These are phyloP conservation scores for Drosophila watanabei DNA, from an alignment of 1,140 invertebrate species.

Conservation along the genomic window DNA sequence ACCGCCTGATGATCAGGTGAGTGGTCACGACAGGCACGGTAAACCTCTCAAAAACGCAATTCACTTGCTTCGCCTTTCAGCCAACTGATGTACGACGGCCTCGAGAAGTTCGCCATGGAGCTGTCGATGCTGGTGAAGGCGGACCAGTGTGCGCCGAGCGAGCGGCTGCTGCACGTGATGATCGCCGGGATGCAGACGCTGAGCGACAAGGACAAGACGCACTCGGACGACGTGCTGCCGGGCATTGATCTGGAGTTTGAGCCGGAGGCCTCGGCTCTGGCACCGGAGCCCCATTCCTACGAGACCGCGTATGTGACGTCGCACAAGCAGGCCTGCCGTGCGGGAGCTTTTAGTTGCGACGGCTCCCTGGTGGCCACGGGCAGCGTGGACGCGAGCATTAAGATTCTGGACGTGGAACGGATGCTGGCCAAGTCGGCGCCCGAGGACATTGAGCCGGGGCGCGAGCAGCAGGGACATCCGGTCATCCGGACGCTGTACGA, in stretches of 20 bases:
- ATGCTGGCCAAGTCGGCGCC: conserved; percentile 98
- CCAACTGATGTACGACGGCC: conserved; percentile 96
- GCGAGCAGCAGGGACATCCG: conserved; percentile 97
- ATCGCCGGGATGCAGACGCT: conserved; percentile 95
- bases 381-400: conserved; percentile 99
- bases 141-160: conserved; percentile 97
- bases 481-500: conserved; percentile 99
- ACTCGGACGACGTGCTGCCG: conserved; percentile 91
- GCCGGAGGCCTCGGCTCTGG: conserved; percentile 95
- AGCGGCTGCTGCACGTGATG: conserved; percentile 95
- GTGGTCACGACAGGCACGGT: neutral
- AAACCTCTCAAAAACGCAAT: conserved; percentile 16
- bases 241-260: conserved; percentile 98
- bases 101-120: conserved; percentile 94
- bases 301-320: conserved; percentile 99
- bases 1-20: conserved; percentile 95
- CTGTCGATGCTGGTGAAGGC: conserved; percentile 93
- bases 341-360: conserved; percentile 97
- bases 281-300: conserved; percentile 97
- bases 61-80: conserved; percentile 86
- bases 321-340: conserved; percentile 98
- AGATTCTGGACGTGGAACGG: conserved; percentile 98
- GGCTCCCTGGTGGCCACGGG: conserved; percentile 99
- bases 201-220: conserved; percentile 89
- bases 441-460: conserved; percentile 92